Evolutionary conservation across 2,113 vertebrate species (phyloP).

Genomic region (Oceanodroma tethys): DNA sequence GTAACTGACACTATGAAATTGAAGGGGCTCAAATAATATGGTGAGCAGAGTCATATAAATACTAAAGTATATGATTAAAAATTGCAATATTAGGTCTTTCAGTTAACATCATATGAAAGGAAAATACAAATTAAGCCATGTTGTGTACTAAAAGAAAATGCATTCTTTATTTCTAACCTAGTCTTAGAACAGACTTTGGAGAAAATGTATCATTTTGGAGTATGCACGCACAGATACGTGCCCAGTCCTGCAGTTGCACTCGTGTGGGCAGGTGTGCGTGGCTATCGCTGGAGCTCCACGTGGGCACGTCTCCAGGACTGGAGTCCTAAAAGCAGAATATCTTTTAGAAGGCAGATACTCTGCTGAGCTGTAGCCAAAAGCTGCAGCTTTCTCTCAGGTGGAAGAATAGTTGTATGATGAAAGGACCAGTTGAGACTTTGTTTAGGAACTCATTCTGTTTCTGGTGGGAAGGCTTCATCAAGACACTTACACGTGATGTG

Average conservation of each 20-base stretch:
- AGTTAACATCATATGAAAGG: background rate
- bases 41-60: background rate
- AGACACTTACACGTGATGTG: background rate
- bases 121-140: background rate
- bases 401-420: background rate
- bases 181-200: background rate
- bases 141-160: background rate
- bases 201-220: background rate
- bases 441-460: background rate
- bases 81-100: background rate
- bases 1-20: conserved; percentile 61
- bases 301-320: background rate
- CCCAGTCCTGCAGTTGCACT: background rate
- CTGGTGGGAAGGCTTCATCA: background rate
- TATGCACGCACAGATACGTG: rapidly evolving
- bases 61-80: conserved; percentile 1
- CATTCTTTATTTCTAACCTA: background rate
- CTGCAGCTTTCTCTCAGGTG: background rate
- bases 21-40: conserved; percentile 26
- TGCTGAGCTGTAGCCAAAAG: background rate
- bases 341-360: background rate
- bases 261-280: background rate
- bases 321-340: background rate
- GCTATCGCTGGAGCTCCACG: background rate
- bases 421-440: background rate